Base-by-base conservation (phyloP, 2,113 vertebrate species). In the Otocyon megalotis region DNA sequence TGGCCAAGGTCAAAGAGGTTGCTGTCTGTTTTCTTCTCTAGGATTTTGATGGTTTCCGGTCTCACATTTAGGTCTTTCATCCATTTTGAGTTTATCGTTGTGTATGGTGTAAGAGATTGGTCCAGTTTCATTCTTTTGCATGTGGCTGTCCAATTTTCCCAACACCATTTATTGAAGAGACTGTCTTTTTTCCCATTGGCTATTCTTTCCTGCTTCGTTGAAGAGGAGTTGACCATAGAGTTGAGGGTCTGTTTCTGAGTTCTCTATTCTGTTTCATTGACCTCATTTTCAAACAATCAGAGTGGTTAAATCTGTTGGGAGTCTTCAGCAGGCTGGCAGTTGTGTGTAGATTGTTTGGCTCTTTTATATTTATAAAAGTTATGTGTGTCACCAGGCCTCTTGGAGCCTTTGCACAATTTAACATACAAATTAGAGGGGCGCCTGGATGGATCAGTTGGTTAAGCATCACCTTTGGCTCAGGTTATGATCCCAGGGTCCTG, bases 351-450 rank as follows among this genome's bases (percentile, higher is more conserved):
- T 30, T 69, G 58, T 83, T 83, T 77, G 86, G 24, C 56, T 72
- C 80, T 84, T 56, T 89, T 84, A 56, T 74, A 89, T 95, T 82
- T 86, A 67, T 93, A 24, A 50, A 76, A 82, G 58, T 76, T 67
- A 3, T 71, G 65, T 74, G 85, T 97, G 72, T 80, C 90, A 86
- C 63, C 28, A 81, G 93, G 26, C 81, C 74, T 95, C 72, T 24
- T 32, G 50, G 90, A 87, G 74, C 26, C 90, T 65, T 93, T 87
- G 50, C 20, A 50, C 37, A 60, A 48, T 86, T 74, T 60, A 90
- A 86, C 90, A 87, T 81, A 87, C 50, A 93, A 93, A 93, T 71
- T 67, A 76, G 85, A 93, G 43, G 43, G 43, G 5, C 43, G 43
- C 43, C 43, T 43, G 43, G 43, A 43, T 43, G 43, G 43, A 43